phyloP scores from a whole-genome alignment of 2,797 vertebrate genomes.

The Synaphobranchus kaupii region DNA sequence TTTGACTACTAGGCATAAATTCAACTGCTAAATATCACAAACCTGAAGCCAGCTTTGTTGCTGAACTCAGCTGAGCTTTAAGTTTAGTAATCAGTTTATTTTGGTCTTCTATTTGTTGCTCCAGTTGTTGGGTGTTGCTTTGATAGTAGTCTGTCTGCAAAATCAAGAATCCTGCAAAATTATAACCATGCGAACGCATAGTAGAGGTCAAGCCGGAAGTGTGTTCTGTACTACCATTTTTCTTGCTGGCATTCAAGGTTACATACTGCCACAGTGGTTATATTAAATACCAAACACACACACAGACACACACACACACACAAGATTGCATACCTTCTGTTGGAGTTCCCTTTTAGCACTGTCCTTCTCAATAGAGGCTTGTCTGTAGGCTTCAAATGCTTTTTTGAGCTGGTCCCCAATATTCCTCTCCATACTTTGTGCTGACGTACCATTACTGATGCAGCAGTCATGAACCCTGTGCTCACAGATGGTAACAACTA shows the following conservation, averaged over 20 bases:
- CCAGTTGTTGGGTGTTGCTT: constrained; percentile 82
- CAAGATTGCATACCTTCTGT: constrained; percentile 77
- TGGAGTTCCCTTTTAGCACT: constrained; percentile 85
- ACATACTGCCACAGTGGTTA: background rate
- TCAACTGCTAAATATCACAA: constrained; percentile 45
- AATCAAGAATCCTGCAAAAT: constrained; percentile 41
- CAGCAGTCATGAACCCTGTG: constrained; percentile 71
- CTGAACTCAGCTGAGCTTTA: constrained; percentile 66
- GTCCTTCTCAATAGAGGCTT: constrained; percentile 92
- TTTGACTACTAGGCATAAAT: background rate
- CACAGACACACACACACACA: background rate
- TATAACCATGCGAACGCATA: background rate
- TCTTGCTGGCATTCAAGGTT: background rate
- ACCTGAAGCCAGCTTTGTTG: constrained; percentile 68
- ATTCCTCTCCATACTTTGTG: constrained; percentile 93
- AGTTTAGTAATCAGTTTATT: constrained; percentile 81
- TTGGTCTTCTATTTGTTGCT: constrained; percentile 88
- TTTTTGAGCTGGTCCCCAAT: constrained; percentile 96
- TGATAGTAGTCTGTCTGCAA: constrained; percentile 90
- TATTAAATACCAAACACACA: background rate
- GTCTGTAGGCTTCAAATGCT: constrained; percentile 94
- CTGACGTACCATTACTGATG: constrained; percentile 88
- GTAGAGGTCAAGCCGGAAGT: background rate
- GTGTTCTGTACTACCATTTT: background rate
- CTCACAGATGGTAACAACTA: constrained; percentile 24